Base-by-base conservation (phyloP, 1,140 invertebrate genomes). In the Trachelipus rathkii region DNA sequence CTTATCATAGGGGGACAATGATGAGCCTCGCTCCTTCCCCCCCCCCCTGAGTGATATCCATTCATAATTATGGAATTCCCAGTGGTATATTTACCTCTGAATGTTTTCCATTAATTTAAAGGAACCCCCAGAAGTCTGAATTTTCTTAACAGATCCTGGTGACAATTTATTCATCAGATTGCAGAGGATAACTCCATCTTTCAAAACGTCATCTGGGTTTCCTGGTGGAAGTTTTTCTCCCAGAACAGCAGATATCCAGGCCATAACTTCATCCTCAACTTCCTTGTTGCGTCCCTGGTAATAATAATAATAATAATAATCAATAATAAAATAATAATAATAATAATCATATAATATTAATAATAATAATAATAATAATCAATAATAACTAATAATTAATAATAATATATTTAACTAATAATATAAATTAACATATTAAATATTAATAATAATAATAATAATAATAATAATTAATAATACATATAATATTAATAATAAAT, bases 51-150 rank as follows among this genome's bases (percentile, higher is more conserved):
- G 33, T 1, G 6, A 33, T 33, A 1, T 3, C 6, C 33, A 33
- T 33, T 33, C 33, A 33, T 6, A 33, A 33, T 33, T 6, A 33
- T 3, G 33, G 33, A 33, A 33, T 1, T 6, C 33, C 60, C 5
- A 23, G 60, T n/a, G 7, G 5, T n/a, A 23, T 15, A 15, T 46
- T 43, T 83, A 89, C 90, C 93, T 91, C 85, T 96, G 94, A 82
- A 98, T 93, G 85, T 99, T 99, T 86, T 99, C 96, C 96, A 99
- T 98, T 79, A 99, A 88, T 82, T 97, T 96, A 86, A 99, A 99
- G 82, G 97, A 97, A 33, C 95, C 96, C 82, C 96, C 96, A 82
- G 92, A 95, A 67, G 92, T 90, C 85, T 98, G 95, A 77, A 98
- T 98, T 86, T 98, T 98, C 84, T 95, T 96, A 0, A 99, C 92